Evolutionary conservation across 2,113 vertebrate species (phyloP).

Genomic region (Motacilla tschutschensis): DNA sequence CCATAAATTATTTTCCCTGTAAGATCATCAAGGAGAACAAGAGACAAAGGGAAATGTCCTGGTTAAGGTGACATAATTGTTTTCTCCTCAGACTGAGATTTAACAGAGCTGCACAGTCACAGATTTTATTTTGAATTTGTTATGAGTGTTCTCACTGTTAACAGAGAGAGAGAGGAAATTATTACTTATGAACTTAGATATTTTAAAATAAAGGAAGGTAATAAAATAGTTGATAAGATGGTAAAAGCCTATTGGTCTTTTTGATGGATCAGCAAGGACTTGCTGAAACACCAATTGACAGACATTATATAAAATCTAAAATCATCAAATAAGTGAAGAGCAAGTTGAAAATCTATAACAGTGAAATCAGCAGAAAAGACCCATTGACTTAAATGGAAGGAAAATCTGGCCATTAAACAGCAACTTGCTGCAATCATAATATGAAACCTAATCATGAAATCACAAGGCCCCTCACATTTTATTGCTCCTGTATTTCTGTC

Average conservation of each 20-base stretch:
- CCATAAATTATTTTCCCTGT: conserved; percentile 36
- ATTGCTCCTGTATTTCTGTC: neutral
- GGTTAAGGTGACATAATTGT: neutral
- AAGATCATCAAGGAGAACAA: neutral
- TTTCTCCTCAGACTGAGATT: neutral
- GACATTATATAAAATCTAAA: conserved; percentile 18
- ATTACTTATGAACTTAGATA: neutral
- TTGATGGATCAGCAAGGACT: conserved; percentile 15
- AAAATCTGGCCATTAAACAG: conserved; percentile 1
- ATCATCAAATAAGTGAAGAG: neutral
- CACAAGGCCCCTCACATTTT: neutral
- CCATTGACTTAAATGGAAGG: neutral
- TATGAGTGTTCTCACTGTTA: neutral
- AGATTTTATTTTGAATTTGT: conserved; percentile 23
- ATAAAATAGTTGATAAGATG: conserved; percentile 9
- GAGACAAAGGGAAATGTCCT: neutral
- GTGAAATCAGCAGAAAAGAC: conserved; percentile 13
- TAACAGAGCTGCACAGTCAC: neutral
- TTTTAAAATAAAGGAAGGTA: conserved; percentile 35
- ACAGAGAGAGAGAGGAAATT: neutral
- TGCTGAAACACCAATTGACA: conserved; percentile 22
- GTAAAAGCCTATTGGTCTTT: conserved; percentile 17
- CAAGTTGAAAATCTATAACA: neutral
- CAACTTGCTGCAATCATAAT: neutral
- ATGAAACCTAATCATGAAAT: neutral